Base-by-base conservation (phyloP, 1,140 invertebrate species). In the Episyrphus balteatus region DNA sequence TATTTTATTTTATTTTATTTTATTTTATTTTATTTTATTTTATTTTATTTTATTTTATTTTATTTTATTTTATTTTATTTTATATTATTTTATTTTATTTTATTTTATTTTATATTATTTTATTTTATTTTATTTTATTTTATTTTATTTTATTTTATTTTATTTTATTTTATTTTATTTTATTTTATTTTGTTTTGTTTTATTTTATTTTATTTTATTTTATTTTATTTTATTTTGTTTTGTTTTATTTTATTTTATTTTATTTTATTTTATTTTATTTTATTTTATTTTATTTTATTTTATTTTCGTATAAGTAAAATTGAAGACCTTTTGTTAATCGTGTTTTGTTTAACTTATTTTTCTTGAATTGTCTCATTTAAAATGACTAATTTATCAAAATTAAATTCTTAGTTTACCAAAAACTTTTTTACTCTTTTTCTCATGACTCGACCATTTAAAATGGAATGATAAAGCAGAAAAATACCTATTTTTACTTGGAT, bases 1-100 rank as follows among this genome's bases (percentile, higher is more conserved):
- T n/a, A n/a, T n/a, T n/a, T n/a, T n/a, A 56, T 54, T 52, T 55
- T 49, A 53, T 56, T 47, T 49, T 52, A 52, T 55, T 55, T 46
- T 46, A 44, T 49, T 55, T 52, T 34, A 34, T 44, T 45, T 47
- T 44, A 55, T 55, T 55, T 48, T 51, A 57, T 54, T 38, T 49
- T 26, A 43, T 34, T 40, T 41, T 15, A 32, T 18, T 26, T 32
- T 21, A 42, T 50, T 32, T 19, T 36, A 18, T 42, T 39, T 39
- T 48, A 26, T 38, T 8, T 44, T 12, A 39, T 32, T 9, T 34
- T n/a, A 10, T 10, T 9, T 34, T 34, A 10, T 34, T n/a, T 34
- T 31, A 43, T 47, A 18, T 41, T 15, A 26, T 44, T 51, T 26
- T 43, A 34, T 42, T 32, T 40, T 49, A 33, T 44, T 40, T 21